Percentiles rank a stretch among this genome's conserved stretches.
phyloP scores from a whole-genome alignment of 2,888 invertebrate species.

The Empis stercorea region DNA sequence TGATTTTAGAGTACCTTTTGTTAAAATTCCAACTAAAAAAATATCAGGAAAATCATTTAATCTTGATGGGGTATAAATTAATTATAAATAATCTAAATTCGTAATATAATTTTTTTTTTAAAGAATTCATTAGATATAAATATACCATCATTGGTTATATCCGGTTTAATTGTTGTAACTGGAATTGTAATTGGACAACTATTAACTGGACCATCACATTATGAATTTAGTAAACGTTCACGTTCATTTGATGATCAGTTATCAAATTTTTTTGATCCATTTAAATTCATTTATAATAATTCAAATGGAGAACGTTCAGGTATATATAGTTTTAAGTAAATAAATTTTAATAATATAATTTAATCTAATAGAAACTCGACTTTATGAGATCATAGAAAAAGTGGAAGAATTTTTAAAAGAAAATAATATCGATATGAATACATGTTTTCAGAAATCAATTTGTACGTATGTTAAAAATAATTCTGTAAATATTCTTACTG shows the following conservation, averaged over 20 bases:
- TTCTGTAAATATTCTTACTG: constrained; percentile 28
- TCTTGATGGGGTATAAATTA: background rate
- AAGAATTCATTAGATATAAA: background rate
- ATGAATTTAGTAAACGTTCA: constrained; percentile 7
- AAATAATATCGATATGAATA: constrained; percentile 46
- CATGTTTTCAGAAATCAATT: constrained; percentile 47
- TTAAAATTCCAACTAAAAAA: background rate
- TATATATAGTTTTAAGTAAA: constrained; percentile 1
- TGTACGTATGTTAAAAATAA: constrained; percentile 40
- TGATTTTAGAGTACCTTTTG: background rate
- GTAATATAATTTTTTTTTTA: background rate
- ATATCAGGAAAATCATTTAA: background rate
- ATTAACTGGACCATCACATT: constrained; percentile 9
- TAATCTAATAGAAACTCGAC: constrained; percentile 17
- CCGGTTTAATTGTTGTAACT: constrained; percentile 41
- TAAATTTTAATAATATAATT: background rate
- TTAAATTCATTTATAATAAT: constrained; percentile 12
- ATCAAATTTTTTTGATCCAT: constrained; percentile 10
- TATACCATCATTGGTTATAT: constrained; percentile 40
- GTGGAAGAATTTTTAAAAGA: constrained; percentile 43
- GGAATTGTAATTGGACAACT: constrained; percentile 26
- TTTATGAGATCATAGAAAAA: constrained; percentile 29
- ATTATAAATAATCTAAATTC: too few relatives aligned
- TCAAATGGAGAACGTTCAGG: constrained; percentile 12
- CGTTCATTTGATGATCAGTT: constrained; percentile 5